Evolutionary conservation across 1,140 invertebrate genomes (phyloP).

Genomic region (Drosophila subpulchrella): DNA sequence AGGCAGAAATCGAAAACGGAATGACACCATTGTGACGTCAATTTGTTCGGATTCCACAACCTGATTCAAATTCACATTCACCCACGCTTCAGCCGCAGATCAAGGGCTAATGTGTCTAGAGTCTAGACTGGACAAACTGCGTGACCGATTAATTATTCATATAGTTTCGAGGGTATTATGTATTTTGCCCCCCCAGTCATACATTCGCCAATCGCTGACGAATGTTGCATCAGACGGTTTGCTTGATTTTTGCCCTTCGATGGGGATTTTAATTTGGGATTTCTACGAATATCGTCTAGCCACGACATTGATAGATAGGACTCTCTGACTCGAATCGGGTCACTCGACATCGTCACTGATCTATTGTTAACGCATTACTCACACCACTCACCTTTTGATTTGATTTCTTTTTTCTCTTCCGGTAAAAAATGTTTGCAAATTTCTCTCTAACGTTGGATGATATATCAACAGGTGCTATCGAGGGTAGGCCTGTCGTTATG

Average conservation of each 20-base stretch:
- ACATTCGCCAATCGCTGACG: conserved; percentile 49
- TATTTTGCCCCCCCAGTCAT: conserved; percentile 12
- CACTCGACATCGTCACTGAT: conserved; percentile 4
- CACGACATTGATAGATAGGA: background rate
- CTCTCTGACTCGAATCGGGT: conserved; percentile 3
- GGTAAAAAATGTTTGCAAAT: conserved; percentile 82
- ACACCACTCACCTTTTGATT: conserved; percentile 71
- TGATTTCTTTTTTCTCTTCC: conserved; percentile 82
- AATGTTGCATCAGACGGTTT: conserved; percentile 73
- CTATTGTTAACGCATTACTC: background rate
- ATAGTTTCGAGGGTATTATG: conserved; percentile 54
- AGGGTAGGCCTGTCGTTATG: conserved; percentile 65
- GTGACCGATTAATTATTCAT: conserved; percentile 69
- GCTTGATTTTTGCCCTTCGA: conserved; percentile 59
- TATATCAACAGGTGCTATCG: conserved; percentile 26
- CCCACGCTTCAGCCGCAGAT: conserved; percentile 36
- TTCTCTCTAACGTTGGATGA: conserved; percentile 61
- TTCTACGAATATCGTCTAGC: conserved; percentile 9
- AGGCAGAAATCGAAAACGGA: conserved; percentile 36
- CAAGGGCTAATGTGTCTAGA: conserved; percentile 40
- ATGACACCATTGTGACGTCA: conserved; percentile 61
- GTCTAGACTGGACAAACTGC: conserved; percentile 55
- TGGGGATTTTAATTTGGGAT: conserved; percentile 1
- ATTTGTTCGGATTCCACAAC: conserved; percentile 15
- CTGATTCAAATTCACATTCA: conserved; percentile 11